Percentiles rank a stretch among this genome's conserved stretches.
Evolutionary conservation across 2,113 vertebrate species (phyloP).

Genomic region (Ondatra zibethicus): DNA sequence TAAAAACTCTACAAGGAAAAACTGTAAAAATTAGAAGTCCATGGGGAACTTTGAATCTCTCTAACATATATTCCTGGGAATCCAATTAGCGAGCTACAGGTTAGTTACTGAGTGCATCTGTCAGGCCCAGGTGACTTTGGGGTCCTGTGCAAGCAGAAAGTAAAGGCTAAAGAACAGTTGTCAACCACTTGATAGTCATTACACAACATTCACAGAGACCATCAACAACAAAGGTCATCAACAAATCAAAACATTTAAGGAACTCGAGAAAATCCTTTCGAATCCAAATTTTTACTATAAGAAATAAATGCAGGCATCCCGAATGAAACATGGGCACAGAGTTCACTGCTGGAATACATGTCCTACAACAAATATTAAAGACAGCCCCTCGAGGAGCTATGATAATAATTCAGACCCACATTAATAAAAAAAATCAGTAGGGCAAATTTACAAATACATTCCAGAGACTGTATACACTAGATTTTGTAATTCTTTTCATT

Average conservation of each 20-base stretch:
- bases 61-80: slow-evolving; percentile 15
- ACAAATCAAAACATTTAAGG: neutral
- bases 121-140: slow-evolving; percentile 8
- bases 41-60: neutral
- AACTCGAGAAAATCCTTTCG: neutral
- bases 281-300: neutral
- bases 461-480: neutral
- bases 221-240: neutral
- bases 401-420: slow-evolving; percentile 33
- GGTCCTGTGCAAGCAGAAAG: neutral
- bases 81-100: neutral
- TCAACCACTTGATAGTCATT: neutral
- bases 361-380: slow-evolving; percentile 34
- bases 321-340: slow-evolving; percentile 7
- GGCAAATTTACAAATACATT: neutral
- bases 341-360: neutral
- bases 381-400: neutral
- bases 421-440: neutral
- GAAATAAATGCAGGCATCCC: slow-evolving; percentile 14
- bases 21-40: slow-evolving; percentile 5
- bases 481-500: slow-evolving; percentile 26
- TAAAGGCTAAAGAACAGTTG: neutral
- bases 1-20: slow-evolving; percentile 59
- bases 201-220: neutral
- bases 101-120: neutral